A percentile compares a stretch with the other conserved stretches of the same genome.
These are phyloP conservation scores for Eristalinus sepulchralis DNA, from an alignment of 2,888 invertebrate genomes.

Conservation along the genomic window DNA sequence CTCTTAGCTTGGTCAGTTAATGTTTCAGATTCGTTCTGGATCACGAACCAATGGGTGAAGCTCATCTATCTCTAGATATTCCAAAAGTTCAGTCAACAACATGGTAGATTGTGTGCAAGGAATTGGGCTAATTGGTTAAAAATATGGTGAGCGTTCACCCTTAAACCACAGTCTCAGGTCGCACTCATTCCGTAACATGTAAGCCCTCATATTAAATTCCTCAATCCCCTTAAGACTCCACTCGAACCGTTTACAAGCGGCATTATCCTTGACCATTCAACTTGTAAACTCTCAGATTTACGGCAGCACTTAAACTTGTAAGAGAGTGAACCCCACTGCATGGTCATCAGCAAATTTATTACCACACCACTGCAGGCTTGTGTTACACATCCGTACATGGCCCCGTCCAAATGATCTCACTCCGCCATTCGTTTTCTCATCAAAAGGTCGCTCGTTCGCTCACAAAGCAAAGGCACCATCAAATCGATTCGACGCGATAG, in stretches of 20 bases:
- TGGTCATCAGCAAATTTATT: slow-evolving; percentile 20
- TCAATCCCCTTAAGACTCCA: not conserved
- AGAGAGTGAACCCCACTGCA: slow-evolving; percentile 5
- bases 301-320: slow-evolving; percentile 16
- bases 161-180: too few relatives aligned
- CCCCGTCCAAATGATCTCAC: not conserved
- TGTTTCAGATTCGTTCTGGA: too few relatives aligned
- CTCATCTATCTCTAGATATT: too few relatives aligned
- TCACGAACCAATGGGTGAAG: too few relatives aligned
- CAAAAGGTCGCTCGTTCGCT: not conserved
- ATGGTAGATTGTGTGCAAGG: too few relatives aligned
- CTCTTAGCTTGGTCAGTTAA: not conserved
- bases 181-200: not conserved
- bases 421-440: not conserved
- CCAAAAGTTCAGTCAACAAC: too few relatives aligned
- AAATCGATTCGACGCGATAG: not conserved
- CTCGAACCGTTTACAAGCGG: not conserved
- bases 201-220: not conserved
- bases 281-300: slow-evolving; percentile 11
- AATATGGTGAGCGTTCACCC: too few relatives aligned
- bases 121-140: too few relatives aligned
- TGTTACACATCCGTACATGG: not conserved
- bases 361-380: not conserved
- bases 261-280: not conserved
- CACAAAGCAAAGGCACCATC: slow-evolving; percentile 1